Base-by-base conservation (phyloP, 1,140 invertebrate species). In the Drosophila truncata region DNA sequence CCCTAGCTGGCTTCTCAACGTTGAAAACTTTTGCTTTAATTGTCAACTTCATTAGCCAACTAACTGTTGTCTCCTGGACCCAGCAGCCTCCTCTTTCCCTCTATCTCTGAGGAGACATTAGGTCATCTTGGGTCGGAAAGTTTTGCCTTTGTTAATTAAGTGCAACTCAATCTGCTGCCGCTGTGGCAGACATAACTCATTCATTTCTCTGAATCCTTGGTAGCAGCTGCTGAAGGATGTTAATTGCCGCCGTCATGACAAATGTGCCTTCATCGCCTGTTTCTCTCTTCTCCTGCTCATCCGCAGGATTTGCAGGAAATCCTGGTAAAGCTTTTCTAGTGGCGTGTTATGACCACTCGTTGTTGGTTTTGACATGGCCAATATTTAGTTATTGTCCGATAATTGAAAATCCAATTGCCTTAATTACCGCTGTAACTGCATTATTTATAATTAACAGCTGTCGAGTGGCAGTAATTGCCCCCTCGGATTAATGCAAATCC, bases 121-220 rank as follows among this genome's bases (percentile, higher is more conserved):
- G 81, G 46, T 57, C 62, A 81, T 39, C 63, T 44, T 23, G 66
- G 23, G 5, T 57, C 39, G 49, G 2, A 57, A 62, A 88, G 67
- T 67, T 90, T 84, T 70, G 35, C 20, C 42, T 60, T 54, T 74
- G 62, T 69, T 86, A 85, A 90, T 90, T 85, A 81, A 85, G 66
- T 87, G 80, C 76, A 76, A 57, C 83, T 58, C 44, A 79, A 79
- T 64, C 75, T 70, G 59, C 16, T 37, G 46, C 62, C 47, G 44
- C 58, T 54, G 63, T 50, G 63, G 47, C 29, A 60, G 65, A 61
- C 65, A 85, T 85, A 75, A 62, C 67, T 80, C 72, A 70, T 85
- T 65, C 57, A 60, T 66, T 73, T 37, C 44, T 25, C 47, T 35
- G 49, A 46, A 66, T 52, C 72, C 44, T 66, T 66, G 66, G 55